A percentile compares a stretch with the other conserved stretches of the same genome.
Evolutionary conservation across 2,888 invertebrate species (phyloP).

Genomic region (Chirona hameri): DNA sequence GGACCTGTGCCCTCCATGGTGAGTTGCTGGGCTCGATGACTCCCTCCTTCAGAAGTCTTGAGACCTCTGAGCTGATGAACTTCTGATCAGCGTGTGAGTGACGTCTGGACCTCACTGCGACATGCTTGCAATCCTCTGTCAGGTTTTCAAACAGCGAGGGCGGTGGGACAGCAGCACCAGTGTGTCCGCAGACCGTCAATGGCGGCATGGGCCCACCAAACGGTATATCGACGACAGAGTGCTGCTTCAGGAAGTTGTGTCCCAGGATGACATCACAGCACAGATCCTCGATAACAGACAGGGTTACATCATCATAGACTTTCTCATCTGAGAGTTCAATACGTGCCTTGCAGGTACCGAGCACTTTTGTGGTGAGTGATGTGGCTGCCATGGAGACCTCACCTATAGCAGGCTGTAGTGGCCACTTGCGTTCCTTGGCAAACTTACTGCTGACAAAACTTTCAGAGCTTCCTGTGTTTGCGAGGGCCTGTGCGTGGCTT

Average conservation of each 20-base stretch:
- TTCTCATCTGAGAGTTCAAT: not conserved
- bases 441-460: not conserved
- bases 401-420: not conserved
- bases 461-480: not conserved
- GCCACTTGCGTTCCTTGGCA: not conserved
- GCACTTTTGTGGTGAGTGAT: not conserved
- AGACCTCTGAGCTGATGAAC: not conserved
- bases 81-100: not conserved
- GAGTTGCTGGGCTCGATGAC: slow-evolving; percentile 38
- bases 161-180: not conserved
- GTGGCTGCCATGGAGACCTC: not conserved
- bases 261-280: not conserved
- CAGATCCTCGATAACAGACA: not conserved
- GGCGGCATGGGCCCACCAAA: not conserved
- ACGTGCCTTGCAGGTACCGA: not conserved
- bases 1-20: slow-evolving; percentile 38
- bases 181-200: not conserved
- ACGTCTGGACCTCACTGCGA: not conserved
- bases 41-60: not conserved
- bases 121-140: not conserved
- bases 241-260: not conserved
- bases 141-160: not conserved
- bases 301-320: not conserved
- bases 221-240: not conserved
- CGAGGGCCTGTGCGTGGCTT: not conserved